A percentile compares a stretch with the other conserved stretches of the same genome.
Evolutionary conservation across 1,140 invertebrate genomes (phyloP).

Genomic region (Drosophila suzukii): DNA sequence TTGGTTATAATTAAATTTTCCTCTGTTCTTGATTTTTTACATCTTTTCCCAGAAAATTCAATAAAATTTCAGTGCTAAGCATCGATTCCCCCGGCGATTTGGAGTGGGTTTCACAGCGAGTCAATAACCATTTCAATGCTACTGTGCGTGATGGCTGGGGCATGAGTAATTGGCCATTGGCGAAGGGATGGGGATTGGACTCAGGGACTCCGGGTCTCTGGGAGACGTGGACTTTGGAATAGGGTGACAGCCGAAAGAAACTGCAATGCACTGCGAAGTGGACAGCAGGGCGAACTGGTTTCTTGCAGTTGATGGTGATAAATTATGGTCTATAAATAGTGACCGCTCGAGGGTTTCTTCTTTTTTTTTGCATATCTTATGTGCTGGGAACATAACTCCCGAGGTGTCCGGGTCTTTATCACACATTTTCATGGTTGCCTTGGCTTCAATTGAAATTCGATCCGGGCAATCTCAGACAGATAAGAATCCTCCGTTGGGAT

Average conservation of each 20-base stretch:
- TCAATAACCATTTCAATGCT: constrained; percentile 60
- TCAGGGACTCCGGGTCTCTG: no score
- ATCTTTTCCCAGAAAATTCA: constrained; percentile 75
- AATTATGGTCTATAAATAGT: constrained; percentile 66
- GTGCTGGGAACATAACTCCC: constrained; percentile 45
- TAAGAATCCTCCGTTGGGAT: constrained; percentile 19
- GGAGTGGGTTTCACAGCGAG: neutral
- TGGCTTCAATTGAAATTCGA: constrained; percentile 41
- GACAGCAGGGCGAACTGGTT: constrained; percentile 56
- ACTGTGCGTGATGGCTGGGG: constrained; percentile 46
- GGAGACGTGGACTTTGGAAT: neutral
- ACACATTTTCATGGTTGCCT: constrained; percentile 33
- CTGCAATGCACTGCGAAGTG: constrained; percentile 11
- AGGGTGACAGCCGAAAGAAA: constrained; percentile 20
- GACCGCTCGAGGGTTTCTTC: neutral
- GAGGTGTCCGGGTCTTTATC: constrained; percentile 25
- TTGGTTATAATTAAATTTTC: constrained; percentile 69
- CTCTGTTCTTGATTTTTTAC: constrained; percentile 54
- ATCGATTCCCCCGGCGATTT: constrained; percentile 14
- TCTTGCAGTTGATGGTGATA: constrained; percentile 60
- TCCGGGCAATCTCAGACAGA: constrained; percentile 36
- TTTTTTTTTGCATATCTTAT: constrained; percentile 7
- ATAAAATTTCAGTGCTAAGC: constrained; percentile 53
- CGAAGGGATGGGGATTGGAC: constrained; percentile 4
- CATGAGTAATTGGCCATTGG: constrained; percentile 58